Evolutionary conservation across 2,113 vertebrate species (phyloP).

Genomic region (Ardeotis arabs): DNA sequence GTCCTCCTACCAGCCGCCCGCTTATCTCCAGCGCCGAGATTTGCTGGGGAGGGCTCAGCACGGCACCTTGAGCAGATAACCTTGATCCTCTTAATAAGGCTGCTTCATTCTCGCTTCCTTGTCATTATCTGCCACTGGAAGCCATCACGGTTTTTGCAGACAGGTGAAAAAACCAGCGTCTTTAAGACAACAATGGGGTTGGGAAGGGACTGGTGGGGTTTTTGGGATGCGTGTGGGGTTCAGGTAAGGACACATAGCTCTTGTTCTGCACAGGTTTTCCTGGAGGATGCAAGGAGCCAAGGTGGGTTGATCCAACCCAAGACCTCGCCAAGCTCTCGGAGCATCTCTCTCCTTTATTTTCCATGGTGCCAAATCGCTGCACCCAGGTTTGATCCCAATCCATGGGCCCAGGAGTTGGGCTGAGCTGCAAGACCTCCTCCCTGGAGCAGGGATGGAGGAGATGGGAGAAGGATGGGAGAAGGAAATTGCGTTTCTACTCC

Average conservation of each 20-base stretch:
- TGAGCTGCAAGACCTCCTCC: background rate
- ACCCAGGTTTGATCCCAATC: fast-evolving
- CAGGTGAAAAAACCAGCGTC: background rate
- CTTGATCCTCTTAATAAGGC: constrained; percentile 19
- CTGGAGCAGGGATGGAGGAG: fast-evolving
- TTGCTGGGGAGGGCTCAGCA: background rate
- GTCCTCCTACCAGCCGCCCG: fast-evolving
- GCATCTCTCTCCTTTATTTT: background rate
- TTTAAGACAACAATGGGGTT: background rate
- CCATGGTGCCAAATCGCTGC: fast-evolving
- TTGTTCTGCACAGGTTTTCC: background rate
- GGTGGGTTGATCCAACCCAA: background rate
- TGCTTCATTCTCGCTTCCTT: background rate
- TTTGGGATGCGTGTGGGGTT: background rate
- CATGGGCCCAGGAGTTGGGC: fast-evolving
- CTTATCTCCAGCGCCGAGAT: background rate
- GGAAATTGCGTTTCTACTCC: background rate
- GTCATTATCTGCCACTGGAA: background rate
- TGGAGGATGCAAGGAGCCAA: background rate
- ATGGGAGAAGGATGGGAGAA: background rate
- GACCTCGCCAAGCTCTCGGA: background rate
- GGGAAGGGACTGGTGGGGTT: background rate
- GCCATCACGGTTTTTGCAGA: background rate
- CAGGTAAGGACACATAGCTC: background rate
- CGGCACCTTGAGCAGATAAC: background rate